Conservation (phyloP, 2,888 invertebrate species). For the Drosophila sordidula region DNA sequence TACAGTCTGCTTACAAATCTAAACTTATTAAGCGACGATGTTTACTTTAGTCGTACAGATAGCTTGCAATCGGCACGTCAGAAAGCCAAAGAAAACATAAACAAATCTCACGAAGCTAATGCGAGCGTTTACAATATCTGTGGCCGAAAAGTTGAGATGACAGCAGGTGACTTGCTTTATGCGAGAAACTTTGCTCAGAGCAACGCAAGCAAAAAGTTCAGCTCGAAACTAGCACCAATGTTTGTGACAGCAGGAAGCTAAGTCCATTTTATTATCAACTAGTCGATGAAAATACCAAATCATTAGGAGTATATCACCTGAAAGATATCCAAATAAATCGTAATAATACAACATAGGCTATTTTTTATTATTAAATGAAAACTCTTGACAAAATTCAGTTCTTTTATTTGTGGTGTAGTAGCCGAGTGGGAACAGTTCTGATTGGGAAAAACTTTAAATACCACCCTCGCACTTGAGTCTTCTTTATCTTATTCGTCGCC, state of each 20-base stretch:
- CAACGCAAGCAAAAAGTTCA: not conserved
- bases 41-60: not conserved
- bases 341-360: no score
- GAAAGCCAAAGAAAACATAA: not conserved
- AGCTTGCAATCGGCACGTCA: not conserved
- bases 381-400: no score
- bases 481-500: no score
- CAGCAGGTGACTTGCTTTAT: not conserved
- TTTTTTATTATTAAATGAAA: no score
- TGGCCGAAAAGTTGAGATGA: not conserved
- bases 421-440: no score
- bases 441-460: no score
- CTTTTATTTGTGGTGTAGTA: no score
- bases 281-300: not conserved
- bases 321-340: no score
- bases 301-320: not conserved
- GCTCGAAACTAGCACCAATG: not conserved
- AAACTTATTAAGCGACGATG: not conserved
- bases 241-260: not conserved
- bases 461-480: no score
- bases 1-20: not conserved
- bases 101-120: not conserved
- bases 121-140: not conserved
- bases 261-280: not conserved
- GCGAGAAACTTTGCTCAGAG: constrained; percentile 1